Evolutionary conservation across 1,140 invertebrate genomes (phyloP), one percentile per base, ranked within the genome.

Genomic region (Alviniconcha marisindica): DNA sequence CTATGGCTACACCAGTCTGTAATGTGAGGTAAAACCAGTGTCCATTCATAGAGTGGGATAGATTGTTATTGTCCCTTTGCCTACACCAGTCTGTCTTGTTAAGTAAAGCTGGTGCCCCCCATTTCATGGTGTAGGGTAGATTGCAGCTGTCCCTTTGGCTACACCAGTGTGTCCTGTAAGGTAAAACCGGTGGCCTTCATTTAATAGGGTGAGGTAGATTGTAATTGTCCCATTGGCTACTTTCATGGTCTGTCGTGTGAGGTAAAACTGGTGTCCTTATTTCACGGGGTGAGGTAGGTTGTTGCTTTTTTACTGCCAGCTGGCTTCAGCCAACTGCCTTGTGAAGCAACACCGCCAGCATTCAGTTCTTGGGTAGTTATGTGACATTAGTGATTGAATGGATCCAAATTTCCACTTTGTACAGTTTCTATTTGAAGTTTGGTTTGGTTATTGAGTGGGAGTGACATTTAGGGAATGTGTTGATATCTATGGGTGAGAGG

Each of bases 291-390:
- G n/a, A n/a, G 96, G 12, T 95, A 95, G 12, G 99, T 96, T 92
- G 95, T 96, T 87, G 88, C 86, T 99, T 98, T 92, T n/a, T n/a
- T n/a, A n/a, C n/a, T n/a, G n/a, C 95, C 96, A 28, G 94, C 95
- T 81, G 98, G 97, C 33, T 98, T 99, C 90, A 93, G 94, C 78
- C 98, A 98, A 21, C 92, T 95, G 31, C 95, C 96, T 56, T 99
- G 98, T 93, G 88, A 94, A 90, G 93, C 93, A 86, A 84, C n/a
- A 12, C 60, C 42, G 79, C n/a, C n/a, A n/a, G n/a, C n/a, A n/a
- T n/a, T n/a, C n/a, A n/a, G n/a, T n/a, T n/a, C n/a, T n/a, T n/a
- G n/a, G n/a, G n/a, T n/a, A n/a, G n/a, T n/a, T n/a, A n/a, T n/a
- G n/a, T n/a, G n/a, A n/a, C n/a, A n/a, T n/a, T n/a, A n/a, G n/a